Percentiles rank a stretch among this genome's conserved stretches.
Evolutionary conservation across 2,113 vertebrate genomes (phyloP).

Genomic region (Panthera uncia): DNA sequence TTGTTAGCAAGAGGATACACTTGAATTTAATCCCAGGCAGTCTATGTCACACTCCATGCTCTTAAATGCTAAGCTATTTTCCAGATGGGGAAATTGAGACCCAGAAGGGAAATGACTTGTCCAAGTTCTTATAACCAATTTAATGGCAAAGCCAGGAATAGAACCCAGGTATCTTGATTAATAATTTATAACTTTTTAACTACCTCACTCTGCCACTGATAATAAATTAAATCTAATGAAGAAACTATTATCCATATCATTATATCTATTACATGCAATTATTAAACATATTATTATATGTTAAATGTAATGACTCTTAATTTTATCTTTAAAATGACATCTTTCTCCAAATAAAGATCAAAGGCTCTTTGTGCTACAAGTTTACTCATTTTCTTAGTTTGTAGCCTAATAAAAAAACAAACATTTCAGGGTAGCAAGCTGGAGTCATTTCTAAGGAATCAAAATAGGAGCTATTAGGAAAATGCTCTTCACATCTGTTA

Average conservation of each 20-base stretch:
- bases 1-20: neutral
- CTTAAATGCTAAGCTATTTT: constrained; percentile 34
- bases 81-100: neutral
- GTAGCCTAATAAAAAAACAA: constrained; percentile 39
- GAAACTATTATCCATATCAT: neutral
- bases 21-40: neutral
- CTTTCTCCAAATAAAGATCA: constrained; percentile 48
- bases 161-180: constrained; percentile 13
- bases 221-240: constrained; percentile 37
- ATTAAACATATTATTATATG: neutral
- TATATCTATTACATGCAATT: neutral
- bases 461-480: constrained; percentile 7
- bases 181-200: constrained; percentile 10
- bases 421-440: neutral
- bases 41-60: neutral
- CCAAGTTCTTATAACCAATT: constrained; percentile 2
- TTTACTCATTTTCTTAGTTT: constrained; percentile 50
- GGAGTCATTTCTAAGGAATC: constrained; percentile 17
- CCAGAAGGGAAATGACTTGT: neutral
- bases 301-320: constrained; percentile 19
- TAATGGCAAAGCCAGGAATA: neutral
- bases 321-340: constrained; percentile 48
- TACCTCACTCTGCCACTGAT: neutral
- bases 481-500: neutral
- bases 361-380: neutral